Percentiles rank a stretch among this genome's conserved stretches.
phyloP scores from a whole-genome alignment of 2,113 vertebrate genomes.

The Albula goreensis region DNA sequence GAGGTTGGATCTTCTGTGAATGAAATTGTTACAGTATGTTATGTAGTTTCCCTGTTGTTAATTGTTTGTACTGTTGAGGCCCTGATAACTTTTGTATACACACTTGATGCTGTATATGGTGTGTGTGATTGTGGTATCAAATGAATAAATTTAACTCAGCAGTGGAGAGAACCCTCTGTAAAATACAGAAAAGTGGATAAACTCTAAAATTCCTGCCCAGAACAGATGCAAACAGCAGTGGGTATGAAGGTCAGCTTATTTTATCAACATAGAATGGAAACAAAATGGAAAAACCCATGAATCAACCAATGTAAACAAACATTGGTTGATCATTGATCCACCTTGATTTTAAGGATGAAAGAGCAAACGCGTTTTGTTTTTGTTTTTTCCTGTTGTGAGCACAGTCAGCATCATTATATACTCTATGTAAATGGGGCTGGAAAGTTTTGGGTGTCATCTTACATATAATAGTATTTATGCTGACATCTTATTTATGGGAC shows the following conservation, averaged over 20 bases:
- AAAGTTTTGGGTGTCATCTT: not conserved
- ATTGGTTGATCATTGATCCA: conserved; percentile 2
- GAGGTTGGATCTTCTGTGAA: not conserved
- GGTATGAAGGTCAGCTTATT: not conserved
- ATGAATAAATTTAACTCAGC: too few relatives aligned
- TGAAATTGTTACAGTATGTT: not conserved
- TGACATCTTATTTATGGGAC: too few relatives aligned
- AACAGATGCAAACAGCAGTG: not conserved
- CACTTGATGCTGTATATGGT: not conserved
- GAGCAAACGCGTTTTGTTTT: not conserved
- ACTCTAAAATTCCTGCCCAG: not conserved
- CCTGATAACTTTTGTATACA: not conserved
- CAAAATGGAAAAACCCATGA: not conserved
- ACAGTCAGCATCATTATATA: not conserved
- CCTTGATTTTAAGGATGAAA: not conserved
- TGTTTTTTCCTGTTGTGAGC: not conserved
- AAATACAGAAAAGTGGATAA: not conserved
- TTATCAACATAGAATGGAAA: not conserved
- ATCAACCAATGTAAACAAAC: not conserved
- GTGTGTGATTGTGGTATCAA: too few relatives aligned
- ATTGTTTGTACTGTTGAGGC: not conserved
- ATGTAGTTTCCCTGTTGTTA: not conserved
- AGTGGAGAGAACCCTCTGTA: too few relatives aligned
- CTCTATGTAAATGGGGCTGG: not conserved
- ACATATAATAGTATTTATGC: too few relatives aligned